Percentiles rank a stretch among this genome's conserved stretches.
Evolutionary conservation across 2,797 vertebrate genomes (phyloP).

Genomic region (Chrysocyon brachyurus): DNA sequence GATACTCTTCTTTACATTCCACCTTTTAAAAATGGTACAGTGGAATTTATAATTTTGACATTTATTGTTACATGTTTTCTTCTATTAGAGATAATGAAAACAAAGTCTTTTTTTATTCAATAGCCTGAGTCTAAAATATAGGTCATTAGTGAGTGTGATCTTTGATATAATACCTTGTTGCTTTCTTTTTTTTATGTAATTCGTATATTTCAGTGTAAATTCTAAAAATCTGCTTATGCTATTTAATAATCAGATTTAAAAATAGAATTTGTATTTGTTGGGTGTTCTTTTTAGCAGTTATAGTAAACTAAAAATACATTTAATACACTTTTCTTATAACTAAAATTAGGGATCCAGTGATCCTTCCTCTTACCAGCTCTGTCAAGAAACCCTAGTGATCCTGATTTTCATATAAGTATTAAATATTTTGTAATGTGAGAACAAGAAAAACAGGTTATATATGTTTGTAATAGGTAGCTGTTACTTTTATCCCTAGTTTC

Average conservation of each 20-base stretch:
- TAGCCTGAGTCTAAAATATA: background rate
- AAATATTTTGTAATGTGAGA: constrained; percentile 28
- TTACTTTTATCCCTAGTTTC: background rate
- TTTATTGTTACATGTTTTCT: background rate
- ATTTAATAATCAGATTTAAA: constrained; percentile 46
- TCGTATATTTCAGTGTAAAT: constrained; percentile 8
- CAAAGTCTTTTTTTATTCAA: background rate
- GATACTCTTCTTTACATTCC: background rate
- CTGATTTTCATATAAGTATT: constrained; percentile 11
- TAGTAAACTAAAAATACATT: background rate
- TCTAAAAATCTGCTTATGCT: constrained; percentile 19
- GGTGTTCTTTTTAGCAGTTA: background rate
- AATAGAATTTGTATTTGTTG: background rate
- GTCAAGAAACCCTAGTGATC: background rate
- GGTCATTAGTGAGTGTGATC: background rate
- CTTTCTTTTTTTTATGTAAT: constrained; percentile 1
- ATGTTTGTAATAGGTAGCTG: background rate
- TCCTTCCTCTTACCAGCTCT: background rate
- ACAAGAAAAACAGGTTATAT: background rate
- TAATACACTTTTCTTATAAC: background rate
- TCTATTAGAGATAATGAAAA: background rate
- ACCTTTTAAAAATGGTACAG: background rate
- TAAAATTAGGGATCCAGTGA: background rate
- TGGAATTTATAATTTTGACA: background rate
- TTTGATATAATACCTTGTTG: background rate